Base-by-base conservation (phyloP, 2,888 invertebrate genomes). In the Pilophorus perplexus region DNA sequence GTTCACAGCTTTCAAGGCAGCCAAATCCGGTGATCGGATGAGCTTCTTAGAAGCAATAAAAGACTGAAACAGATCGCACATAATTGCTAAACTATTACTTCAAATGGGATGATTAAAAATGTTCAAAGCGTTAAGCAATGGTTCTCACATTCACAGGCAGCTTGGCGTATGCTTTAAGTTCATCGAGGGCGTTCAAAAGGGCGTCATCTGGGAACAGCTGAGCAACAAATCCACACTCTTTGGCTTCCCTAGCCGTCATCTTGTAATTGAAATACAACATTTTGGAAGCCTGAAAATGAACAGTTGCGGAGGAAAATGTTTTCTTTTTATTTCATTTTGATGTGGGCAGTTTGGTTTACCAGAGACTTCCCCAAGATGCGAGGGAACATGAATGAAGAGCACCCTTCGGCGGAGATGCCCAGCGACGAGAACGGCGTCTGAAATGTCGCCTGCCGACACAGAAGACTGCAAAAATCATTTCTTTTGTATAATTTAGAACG, bases 351-450 rank as follows among this genome's bases (percentile, higher is more conserved):
- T n/a, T n/a, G 16, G 14, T n/a, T 69, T 75, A 85, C 89, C 80
- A 89, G 91, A 67, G 87, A 85, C 60, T 83, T 81, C 4, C 97
- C 97, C 80, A 98, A 83, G 57, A 94, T 80, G 73, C 80, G 80
- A 0, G 97, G 93, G 76, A 95, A 94, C 62, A 86, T 86, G 73
- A 85, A 88, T 18, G 91, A 86, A 2, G 95, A 93, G 75, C 93
- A 91, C 6, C 88, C 95, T 81, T 98, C 97, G 14, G 94, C 88
- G 33, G 88, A 84, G 71, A 96, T 81, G 1, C 94, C 95, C 65
- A 96, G 77, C 71, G 83, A 82, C 16, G 88, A 83, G 77, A 98
- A 98, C 5, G 97, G 97, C 12, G 93, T 90, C 67, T 84, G 81
- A 77, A 97, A 94, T 69, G 88, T 89, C 1, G 95, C 90, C 90